phyloP scores from a whole-genome alignment of 2,888 invertebrate genomes.

The Drosophila austrosaltans region DNA sequence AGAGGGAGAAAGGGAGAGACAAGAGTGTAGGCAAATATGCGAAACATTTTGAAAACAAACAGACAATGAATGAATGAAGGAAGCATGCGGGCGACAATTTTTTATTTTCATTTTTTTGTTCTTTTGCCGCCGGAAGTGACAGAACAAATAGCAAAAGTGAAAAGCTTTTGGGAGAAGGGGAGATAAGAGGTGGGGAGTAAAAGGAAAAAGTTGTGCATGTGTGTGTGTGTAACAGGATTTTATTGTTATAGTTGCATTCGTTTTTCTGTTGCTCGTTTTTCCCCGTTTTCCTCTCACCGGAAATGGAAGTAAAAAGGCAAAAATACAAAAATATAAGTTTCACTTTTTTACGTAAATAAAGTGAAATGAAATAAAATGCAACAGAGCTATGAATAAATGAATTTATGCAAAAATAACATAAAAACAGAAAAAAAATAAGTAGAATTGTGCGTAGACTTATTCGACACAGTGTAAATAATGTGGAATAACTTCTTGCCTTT shows the following conservation, averaged over 20 bases:
- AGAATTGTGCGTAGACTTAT: not conserved
- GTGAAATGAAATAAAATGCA: constrained; percentile 71
- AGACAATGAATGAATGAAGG: constrained; percentile 8
- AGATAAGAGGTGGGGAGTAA: not conserved
- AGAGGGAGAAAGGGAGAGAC: constrained; percentile 31
- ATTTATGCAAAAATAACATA: constrained; percentile 30
- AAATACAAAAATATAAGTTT: constrained; percentile 49
- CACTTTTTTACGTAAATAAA: constrained; percentile 55
- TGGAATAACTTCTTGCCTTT: constrained; percentile 62
- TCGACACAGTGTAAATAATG: constrained; percentile 38
- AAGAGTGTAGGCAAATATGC: constrained; percentile 53
- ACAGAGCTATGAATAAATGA: constrained; percentile 66
- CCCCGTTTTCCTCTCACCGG: constrained; percentile 43
- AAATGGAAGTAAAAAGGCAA: constrained; percentile 71
- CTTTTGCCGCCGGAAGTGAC: constrained; percentile 67
- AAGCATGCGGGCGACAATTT: constrained; percentile 56
- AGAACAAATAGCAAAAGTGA: constrained; percentile 74
- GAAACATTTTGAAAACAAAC: constrained; percentile 31
- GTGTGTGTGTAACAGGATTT: constrained; percentile 61
- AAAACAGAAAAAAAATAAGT: constrained; percentile 35
- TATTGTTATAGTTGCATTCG: constrained; percentile 64
- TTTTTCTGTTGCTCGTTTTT: constrained; percentile 36
- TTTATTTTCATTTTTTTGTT: constrained; percentile 2
- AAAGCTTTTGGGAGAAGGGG: constrained; percentile 25
- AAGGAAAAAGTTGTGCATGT: constrained; percentile 9